phyloP scores from a whole-genome alignment of 1,140 invertebrate species.

The Apis florea region DNA sequence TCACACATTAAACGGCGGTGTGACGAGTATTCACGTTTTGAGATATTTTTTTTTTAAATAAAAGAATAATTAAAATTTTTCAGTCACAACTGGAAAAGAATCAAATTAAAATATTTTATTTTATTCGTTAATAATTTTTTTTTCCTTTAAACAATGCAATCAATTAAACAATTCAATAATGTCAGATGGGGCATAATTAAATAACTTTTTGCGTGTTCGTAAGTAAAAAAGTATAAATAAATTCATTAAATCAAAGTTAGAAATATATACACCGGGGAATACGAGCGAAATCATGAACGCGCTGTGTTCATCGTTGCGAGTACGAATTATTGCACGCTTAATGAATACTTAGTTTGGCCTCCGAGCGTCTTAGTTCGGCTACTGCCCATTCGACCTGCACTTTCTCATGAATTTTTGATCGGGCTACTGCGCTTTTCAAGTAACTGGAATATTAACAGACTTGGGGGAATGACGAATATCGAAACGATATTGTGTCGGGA shows the following conservation, averaged over 20 bases:
- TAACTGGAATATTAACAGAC: background rate
- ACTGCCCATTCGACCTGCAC: background rate
- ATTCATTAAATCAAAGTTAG: constrained; percentile 18
- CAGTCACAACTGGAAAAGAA: background rate
- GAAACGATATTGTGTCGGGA: background rate
- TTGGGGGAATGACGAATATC: background rate
- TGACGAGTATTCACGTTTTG: background rate
- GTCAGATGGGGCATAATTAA: background rate
- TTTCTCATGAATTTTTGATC: constrained; percentile 20
- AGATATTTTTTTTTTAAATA: background rate
- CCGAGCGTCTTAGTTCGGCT: background rate
- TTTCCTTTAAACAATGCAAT: background rate
- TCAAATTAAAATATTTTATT: background rate
- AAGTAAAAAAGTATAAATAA: background rate
- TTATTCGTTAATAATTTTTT: background rate
- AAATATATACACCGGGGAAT: background rate
- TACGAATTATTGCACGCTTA: background rate
- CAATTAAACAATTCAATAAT: background rate
- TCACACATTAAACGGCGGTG: background rate
- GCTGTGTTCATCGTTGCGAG: background rate
- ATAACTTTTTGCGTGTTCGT: background rate
- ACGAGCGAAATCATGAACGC: background rate
- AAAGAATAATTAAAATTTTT: background rate
- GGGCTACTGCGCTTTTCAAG: background rate
- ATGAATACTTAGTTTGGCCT: background rate